Evolutionary conservation across 2,888 invertebrate genomes (phyloP).

Genomic region (Carpatolechia fugitivella): DNA sequence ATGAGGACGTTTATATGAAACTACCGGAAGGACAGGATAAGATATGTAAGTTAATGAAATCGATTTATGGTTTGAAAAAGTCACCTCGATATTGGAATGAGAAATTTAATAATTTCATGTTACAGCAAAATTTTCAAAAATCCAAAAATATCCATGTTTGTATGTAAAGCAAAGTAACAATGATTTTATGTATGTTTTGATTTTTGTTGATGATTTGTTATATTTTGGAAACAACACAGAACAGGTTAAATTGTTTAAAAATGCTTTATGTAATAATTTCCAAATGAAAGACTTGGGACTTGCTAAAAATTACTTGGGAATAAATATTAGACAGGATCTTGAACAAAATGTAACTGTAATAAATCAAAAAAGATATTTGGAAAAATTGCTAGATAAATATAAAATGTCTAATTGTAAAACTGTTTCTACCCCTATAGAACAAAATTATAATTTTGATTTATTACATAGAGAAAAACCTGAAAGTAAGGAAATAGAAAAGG

Average conservation of each 20-base stretch:
- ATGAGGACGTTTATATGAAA: constrained; percentile 21
- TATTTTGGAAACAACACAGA: constrained; percentile 16
- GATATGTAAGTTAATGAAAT: constrained; percentile 19
- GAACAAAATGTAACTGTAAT: constrained; percentile 10
- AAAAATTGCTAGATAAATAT: constrained; percentile 14
- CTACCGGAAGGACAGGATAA: constrained; percentile 24
- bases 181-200: constrained; percentile 16
- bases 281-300: constrained; percentile 20
- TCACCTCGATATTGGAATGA: constrained; percentile 24
- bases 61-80: constrained; percentile 25
- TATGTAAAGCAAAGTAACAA: constrained; percentile 15
- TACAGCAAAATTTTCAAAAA: constrained; percentile 17
- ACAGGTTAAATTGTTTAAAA: constrained; percentile 12
- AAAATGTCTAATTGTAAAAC: constrained; percentile 19
- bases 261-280: constrained; percentile 13
- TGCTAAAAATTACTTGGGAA: constrained; percentile 15
- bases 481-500: constrained; percentile 19
- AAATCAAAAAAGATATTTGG: constrained; percentile 16
- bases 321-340: constrained; percentile 19
- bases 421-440: constrained; percentile 18
- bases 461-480: constrained; percentile 15
- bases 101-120: constrained; percentile 21
- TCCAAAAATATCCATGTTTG: constrained; percentile 20
- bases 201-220: constrained; percentile 20
- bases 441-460: constrained; percentile 25